Conservation (phyloP, 2,888 invertebrate genomes). For the Sphecodes monilicornis region DNA sequence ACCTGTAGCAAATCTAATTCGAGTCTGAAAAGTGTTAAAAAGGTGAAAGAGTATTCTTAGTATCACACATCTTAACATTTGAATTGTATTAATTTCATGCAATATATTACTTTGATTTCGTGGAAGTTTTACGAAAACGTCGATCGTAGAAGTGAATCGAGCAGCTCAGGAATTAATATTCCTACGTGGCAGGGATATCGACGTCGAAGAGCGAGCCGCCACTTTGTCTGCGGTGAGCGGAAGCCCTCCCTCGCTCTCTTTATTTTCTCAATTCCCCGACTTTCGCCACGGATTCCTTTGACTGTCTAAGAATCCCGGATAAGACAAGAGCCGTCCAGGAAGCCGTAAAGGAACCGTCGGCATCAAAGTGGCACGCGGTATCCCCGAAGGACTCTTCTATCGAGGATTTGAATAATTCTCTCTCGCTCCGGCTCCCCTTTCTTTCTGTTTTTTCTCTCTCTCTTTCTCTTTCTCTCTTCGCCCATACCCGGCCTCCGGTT, state of each 20-base stretch:
- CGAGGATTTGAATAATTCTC: constrained; percentile 70
- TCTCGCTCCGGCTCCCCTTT: constrained; percentile 3
- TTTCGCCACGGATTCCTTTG: constrained; percentile 46
- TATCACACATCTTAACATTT: no score
- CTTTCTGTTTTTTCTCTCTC: background rate
- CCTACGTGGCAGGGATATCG: background rate
- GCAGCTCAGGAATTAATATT: constrained; percentile 22
- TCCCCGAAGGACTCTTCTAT: constrained; percentile 66
- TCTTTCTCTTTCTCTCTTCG: background rate
- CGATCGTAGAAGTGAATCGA: background rate
- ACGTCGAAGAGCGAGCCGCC: background rate
- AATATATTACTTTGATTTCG: no score
- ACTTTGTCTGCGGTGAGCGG: constrained; percentile 6
- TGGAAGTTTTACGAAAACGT: background rate
- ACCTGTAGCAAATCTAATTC: no score
- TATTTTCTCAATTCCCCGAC: constrained; percentile 38
- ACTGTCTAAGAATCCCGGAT: constrained; percentile 55
- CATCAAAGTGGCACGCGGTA: constrained; percentile 66
- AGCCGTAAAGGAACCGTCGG: constrained; percentile 57
- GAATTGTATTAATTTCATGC: no score
- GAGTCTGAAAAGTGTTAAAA: no score
- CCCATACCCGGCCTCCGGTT: background rate
- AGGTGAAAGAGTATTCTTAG: no score
- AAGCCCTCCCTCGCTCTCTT: constrained; percentile 8
- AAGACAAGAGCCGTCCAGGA: constrained; percentile 47